Conservation (phyloP, 2,797 vertebrate species). For the Lutra lutra region DNA sequence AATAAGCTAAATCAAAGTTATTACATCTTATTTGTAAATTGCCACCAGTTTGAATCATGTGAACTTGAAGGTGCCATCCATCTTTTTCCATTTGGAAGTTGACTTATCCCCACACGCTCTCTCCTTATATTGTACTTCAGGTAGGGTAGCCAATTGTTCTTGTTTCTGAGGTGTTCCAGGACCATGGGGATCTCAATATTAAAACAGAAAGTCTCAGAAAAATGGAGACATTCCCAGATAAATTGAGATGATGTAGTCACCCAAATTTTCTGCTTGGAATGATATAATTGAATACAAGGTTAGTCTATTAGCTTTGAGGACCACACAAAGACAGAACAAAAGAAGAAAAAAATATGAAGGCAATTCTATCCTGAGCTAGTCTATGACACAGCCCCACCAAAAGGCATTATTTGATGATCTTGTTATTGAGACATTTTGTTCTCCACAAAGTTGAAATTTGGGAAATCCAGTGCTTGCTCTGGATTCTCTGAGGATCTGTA, state of each 20-base stretch:
- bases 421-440: background rate
- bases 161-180: background rate
- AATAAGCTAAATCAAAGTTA: background rate
- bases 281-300: background rate
- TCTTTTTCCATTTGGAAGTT: background rate
- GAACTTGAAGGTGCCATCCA: background rate
- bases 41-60: background rate
- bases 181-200: background rate
- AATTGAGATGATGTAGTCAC: background rate
- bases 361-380: background rate
- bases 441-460: background rate
- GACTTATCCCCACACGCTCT: background rate
- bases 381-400: background rate
- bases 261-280: background rate
- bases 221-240: background rate
- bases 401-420: background rate
- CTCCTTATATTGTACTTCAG: background rate
- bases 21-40: background rate
- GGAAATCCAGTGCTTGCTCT: background rate
- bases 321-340: background rate
- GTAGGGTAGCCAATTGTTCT: background rate
- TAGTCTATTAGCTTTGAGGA: background rate
- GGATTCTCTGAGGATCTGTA: background rate
- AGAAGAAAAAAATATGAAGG: background rate
- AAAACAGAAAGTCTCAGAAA: background rate